Evolutionary conservation across 2,113 vertebrate genomes (phyloP).

Genomic region (Panthera uncia): DNA sequence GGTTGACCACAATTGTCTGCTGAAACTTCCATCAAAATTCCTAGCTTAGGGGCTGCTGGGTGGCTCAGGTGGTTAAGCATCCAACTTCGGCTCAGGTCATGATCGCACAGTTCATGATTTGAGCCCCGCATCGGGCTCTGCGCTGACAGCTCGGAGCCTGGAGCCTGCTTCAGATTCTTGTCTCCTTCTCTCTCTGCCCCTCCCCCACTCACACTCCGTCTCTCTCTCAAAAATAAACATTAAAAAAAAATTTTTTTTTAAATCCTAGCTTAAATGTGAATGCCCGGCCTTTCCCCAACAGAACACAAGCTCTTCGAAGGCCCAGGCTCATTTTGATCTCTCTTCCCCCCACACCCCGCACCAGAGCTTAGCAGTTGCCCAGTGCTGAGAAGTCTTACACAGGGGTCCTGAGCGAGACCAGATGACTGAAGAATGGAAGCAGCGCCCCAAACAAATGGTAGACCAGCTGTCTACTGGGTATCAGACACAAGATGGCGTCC

Average conservation of each 20-base stretch:
- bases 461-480: background rate
- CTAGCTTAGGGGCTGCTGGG: background rate
- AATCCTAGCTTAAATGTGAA: background rate
- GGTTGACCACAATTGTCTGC: background rate
- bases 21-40: background rate
- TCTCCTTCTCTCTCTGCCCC: too few species aligned
- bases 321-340: background rate
- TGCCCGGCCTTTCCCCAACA: background rate
- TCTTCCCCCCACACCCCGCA: background rate
- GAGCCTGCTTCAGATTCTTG: too few species aligned
- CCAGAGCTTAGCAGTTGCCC: background rate
- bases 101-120: too few species aligned
- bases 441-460: background rate
- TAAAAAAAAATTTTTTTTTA: background rate
- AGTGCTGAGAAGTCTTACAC: background rate
- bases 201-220: too few species aligned
- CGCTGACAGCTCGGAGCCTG: too few species aligned
- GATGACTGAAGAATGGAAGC: background rate
- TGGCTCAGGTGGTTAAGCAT: too few species aligned
- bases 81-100: too few species aligned
- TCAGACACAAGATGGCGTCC: rapidly evolving
- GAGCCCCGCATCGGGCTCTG: too few species aligned
- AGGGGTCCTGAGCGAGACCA: background rate
- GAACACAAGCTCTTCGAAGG: background rate
- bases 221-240: too few species aligned